Base-by-base conservation (phyloP, 2,888 invertebrate genomes). In the Anaspis maculata region DNA sequence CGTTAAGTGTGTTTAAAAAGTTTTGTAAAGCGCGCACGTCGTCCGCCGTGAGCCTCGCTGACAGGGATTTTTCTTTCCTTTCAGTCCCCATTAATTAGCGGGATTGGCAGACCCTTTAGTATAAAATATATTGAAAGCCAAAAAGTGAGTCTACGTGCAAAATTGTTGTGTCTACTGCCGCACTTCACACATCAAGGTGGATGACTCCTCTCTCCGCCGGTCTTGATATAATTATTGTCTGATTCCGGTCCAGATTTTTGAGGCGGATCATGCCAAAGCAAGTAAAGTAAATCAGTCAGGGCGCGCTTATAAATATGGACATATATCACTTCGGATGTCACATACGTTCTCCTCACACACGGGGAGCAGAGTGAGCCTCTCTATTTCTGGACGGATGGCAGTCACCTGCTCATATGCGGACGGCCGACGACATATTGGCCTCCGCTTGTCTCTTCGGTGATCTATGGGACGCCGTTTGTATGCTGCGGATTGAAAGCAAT, bases 351-450 rank as follows among this genome's bases (percentile, higher is more conserved):
- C n/a, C n/a, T n/a, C n/a, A n/a, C n/a, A n/a, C n/a, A n/a, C n/a
- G n/a, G n/a, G n/a, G n/a, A n/a, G n/a, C n/a, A n/a, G n/a, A n/a
- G n/a, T n/a, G n/a, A n/a, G n/a, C n/a, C n/a, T n/a, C n/a, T n/a
- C 25, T 29, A 13, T 29, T 29, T 26, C 26, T 35, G 25, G 24
- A 5, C 9, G 15, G n/a, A 14, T n/a, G 15, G 16, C 25, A 27
- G 44, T 48, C 45, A 48, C 48, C 52, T 52, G 50, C 48, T 43
- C n/a, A n/a, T n/a, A n/a, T n/a, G n/a, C n/a, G n/a, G n/a, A n/a
- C n/a, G n/a, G n/a, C n/a, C 41, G 46, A 46, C 48, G 49, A 46
- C 48, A 42, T 43, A 46, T 46, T 45, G 43, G 45, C 44, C 45
- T 44, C 42, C 33, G 40, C 34, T 42, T 40, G 41, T 41, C 44